Evolutionary conservation across 2,797 vertebrate genomes (phyloP).

Genomic region (Intellagama lesueurii): DNA sequence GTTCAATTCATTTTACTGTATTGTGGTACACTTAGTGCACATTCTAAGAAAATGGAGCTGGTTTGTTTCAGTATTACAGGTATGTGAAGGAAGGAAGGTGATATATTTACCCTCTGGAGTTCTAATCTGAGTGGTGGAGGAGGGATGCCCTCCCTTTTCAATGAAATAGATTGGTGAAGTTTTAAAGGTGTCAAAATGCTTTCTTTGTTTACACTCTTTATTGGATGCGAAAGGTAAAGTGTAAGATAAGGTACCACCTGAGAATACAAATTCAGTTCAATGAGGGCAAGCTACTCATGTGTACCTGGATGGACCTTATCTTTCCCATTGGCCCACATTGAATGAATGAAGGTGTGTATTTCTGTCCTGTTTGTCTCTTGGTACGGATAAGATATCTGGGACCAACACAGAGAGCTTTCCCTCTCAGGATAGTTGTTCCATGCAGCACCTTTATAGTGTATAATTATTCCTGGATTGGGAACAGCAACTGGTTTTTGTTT

Average conservation of each 20-base stretch:
- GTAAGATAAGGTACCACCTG: neutral
- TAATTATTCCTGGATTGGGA: neutral
- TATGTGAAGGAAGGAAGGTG: neutral
- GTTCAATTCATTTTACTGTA: neutral
- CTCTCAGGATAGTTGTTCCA: neutral
- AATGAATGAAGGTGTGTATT: neutral
- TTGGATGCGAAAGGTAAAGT: neutral
- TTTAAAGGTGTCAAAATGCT: neutral
- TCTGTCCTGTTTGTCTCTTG: neutral
- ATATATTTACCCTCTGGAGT: neutral
- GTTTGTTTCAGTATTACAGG: neutral
- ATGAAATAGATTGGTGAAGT: no score
- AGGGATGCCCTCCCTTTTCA: neutral
- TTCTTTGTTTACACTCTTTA: neutral
- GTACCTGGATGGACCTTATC: neutral
- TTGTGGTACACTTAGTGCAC: neutral
- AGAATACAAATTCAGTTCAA: neutral
- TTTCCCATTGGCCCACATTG: neutral
- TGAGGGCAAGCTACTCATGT: neutral
- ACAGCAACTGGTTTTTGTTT: neutral
- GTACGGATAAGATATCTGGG: neutral
- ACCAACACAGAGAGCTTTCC: neutral
- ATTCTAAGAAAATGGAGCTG: neutral
- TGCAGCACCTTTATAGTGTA: neutral
- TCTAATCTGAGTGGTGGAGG: neutral